Evolutionary conservation across 2,888 invertebrate species (phyloP).

Genomic region (Nezara viridula): DNA sequence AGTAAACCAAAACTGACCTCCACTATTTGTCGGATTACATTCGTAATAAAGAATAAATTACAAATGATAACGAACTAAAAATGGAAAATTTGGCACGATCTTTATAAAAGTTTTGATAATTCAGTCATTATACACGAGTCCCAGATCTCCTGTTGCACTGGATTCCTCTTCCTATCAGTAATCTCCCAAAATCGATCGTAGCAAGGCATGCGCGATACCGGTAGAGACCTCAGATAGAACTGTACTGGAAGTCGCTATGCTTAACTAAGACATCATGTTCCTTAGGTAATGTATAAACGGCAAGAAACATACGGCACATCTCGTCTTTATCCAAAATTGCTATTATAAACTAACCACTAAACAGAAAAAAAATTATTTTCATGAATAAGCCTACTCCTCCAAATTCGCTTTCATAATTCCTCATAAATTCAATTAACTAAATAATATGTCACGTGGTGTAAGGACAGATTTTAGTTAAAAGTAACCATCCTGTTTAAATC

Average conservation of each 20-base stretch:
- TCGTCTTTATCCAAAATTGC: neutral
- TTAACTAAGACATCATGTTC: neutral
- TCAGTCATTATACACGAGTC: conserved; percentile 30
- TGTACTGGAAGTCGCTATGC: neutral
- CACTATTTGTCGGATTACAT: neutral
- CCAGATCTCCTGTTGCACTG: conserved; percentile 63
- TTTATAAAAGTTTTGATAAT: conserved; percentile 1
- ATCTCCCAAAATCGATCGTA: conserved; percentile 38
- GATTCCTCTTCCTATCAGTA: conserved; percentile 47
- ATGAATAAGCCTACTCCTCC: neutral
- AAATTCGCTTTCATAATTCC: neutral
- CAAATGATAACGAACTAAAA: neutral
- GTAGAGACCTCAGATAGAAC: neutral
- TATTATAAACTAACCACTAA: neutral
- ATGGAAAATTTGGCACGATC: neutral
- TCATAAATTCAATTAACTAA: too few relatives aligned
- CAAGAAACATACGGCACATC: neutral
- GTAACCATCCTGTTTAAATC: neutral
- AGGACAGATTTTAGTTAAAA: neutral
- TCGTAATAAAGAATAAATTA: neutral
- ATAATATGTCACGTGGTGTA: neutral
- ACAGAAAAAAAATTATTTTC: neutral
- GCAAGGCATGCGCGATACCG: conserved; percentile 44
- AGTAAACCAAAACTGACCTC: neutral
- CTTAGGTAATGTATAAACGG: neutral